phyloP scores from a whole-genome alignment of 2,797 vertebrate species.

The Natrix natrix region DNA sequence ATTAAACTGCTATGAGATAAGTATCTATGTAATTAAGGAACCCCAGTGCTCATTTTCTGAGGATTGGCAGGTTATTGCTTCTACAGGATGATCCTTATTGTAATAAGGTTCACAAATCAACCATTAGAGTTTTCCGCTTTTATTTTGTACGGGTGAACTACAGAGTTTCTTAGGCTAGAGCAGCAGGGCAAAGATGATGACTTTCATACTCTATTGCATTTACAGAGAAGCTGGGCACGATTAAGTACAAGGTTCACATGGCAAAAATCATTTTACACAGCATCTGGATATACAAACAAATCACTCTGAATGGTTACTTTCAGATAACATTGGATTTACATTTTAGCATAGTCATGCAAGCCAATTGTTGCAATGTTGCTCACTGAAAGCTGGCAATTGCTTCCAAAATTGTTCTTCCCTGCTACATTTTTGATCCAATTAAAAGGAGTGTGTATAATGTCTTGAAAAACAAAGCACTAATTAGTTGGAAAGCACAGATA shows the following conservation, averaged over 20 bases:
- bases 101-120: not conserved
- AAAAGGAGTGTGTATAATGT: constrained; percentile 54
- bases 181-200: constrained; percentile 54
- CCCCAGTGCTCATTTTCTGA: not conserved
- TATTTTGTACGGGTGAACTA: constrained; percentile 53
- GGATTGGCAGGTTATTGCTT: not conserved
- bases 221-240: constrained; percentile 44
- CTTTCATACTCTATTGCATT: constrained; percentile 59
- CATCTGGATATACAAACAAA: constrained; percentile 52
- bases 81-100: not conserved
- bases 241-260: constrained; percentile 64
- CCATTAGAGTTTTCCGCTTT: constrained; percentile 64
- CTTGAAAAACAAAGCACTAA: constrained; percentile 56
- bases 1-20: not conserved
- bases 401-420: constrained; percentile 37
- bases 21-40: not conserved
- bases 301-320: constrained; percentile 50
- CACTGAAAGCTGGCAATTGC: constrained; percentile 32
- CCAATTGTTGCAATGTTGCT: constrained; percentile 14
- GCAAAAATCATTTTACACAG: constrained; percentile 49
- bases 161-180: constrained; percentile 52
- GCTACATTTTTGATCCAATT: constrained; percentile 46
- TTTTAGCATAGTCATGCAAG: constrained; percentile 59
- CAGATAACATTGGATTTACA: constrained; percentile 39
- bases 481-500: constrained; percentile 45